Evolutionary conservation across 2,888 invertebrate species (phyloP), one percentile per base, ranked within the genome.

Genomic region (Synanthedon andrenaeformis): DNA sequence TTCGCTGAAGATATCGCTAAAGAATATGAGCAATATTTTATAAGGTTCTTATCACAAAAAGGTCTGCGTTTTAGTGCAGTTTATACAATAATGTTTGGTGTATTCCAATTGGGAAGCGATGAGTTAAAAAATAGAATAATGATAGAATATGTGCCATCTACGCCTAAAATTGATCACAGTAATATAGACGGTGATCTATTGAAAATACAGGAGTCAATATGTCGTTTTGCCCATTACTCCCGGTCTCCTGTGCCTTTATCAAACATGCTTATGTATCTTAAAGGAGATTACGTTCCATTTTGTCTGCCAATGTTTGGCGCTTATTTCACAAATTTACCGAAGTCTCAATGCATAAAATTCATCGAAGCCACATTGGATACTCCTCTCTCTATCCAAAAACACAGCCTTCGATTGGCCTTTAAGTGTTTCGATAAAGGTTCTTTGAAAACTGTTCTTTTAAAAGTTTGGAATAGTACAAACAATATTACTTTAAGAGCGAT

Each of bases 351-450:
- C 41, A 59, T 66, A 8, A 55, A 65, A 42, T 79, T 79, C 50
- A 63, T 79, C 2, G 62, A 67, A 54, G 55, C 64, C 11, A 53
- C 74, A 45, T 55, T 79, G 52, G 57, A 78, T 41, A 56, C 66
- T 10, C 79, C 76, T 2, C 57, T 77, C 2, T 75, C 79, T 2
- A 59, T 76, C 28, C 79, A 77, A 55, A 79, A 79, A 56, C 76
- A 78, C 51, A 76, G 72, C 3, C 52, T 81, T 49, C 67, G 76
- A 1, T 58, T 78, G 12, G 79, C 79, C 2, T 79, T 79, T 55
- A 55, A 67, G 54, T 69, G 67, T 57, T 77, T 70, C 51, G 64
- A 59, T 48, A 52, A 58, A n/a, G 66, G 69, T 45, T 66, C 66
- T 55, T 60, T 79, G 41, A 67, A 62, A 42, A 59, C 56, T n/a